phyloP scores from a whole-genome alignment of 2,113 vertebrate species.

The Cochlearius cochlearius region DNA sequence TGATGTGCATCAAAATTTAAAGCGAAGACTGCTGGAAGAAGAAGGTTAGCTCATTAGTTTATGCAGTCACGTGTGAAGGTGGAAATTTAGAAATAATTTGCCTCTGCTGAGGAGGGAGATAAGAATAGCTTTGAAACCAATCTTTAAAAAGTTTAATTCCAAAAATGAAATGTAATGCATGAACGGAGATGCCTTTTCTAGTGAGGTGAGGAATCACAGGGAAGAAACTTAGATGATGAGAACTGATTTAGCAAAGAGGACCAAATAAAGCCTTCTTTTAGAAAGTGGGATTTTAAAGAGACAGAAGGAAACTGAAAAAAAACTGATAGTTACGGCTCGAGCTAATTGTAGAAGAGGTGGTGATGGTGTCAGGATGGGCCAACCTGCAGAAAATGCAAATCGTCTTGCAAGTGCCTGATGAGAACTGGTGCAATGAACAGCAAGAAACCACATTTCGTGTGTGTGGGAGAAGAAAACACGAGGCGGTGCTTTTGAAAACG shows the following conservation, averaged over 20 bases:
- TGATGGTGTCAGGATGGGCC: not conserved
- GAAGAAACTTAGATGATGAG: not conserved
- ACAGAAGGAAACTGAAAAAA: not conserved
- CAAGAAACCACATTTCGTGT: not conserved
- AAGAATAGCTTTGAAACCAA: slow-evolving; percentile 45
- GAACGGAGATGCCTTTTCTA: not conserved
- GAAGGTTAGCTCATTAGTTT: slow-evolving; percentile 29
- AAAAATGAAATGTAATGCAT: slow-evolving; percentile 32
- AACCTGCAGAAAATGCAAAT: not conserved
- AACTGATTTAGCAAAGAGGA: slow-evolving; percentile 7
- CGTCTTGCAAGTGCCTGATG: not conserved
- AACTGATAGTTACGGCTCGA: not conserved
- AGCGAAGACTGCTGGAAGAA: slow-evolving; percentile 1
- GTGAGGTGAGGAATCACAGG: not conserved
- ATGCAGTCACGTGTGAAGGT: slow-evolving; percentile 25
- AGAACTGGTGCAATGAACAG: not conserved
- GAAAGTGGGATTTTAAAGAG: slow-evolving; percentile 6
- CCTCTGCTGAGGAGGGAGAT: slow-evolving; percentile 17
- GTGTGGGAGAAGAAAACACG: not conserved
- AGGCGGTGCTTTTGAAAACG: not conserved
- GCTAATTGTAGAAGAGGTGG: not conserved
- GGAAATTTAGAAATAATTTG: slow-evolving; percentile 48
- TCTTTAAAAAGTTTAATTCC: slow-evolving; percentile 34
- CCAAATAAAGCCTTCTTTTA: not conserved
- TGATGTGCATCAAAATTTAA: not conserved